phyloP scores from a whole-genome alignment of 2,888 invertebrate species.

The Isoperla grammatica region DNA sequence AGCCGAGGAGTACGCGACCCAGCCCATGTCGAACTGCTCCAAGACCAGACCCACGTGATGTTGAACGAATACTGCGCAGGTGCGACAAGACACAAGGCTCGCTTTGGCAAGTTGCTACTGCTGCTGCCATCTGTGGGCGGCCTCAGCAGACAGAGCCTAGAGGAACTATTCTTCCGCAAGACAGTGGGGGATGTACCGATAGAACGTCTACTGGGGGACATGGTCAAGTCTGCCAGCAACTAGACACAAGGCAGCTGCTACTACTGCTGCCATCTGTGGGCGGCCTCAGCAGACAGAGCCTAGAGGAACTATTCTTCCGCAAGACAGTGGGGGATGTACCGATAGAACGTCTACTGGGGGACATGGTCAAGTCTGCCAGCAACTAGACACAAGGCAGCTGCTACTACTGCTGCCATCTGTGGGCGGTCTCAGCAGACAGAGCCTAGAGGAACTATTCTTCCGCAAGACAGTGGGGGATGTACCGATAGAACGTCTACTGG shows the following conservation, averaged over 20 bases:
- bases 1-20: conserved; percentile 56
- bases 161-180: conserved; percentile 71
- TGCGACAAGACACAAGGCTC: conserved; percentile 44
- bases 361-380: too few species aligned
- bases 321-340: too few species aligned
- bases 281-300: too few species aligned
- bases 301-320: too few species aligned
- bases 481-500: too few species aligned
- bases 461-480: too few species aligned
- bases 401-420: too few species aligned
- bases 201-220: conserved; percentile 61
- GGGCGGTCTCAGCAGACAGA: too few species aligned
- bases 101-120: conserved; percentile 69
- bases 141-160: conserved; percentile 50
- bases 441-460: too few species aligned
- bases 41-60: conserved; percentile 75
- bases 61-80: conserved; percentile 62
- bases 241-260: background rate
- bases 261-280: too few species aligned
- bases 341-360: too few species aligned
- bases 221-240: conserved; percentile 43
- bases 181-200: conserved; percentile 70
- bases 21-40: conserved; percentile 58
- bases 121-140: conserved; percentile 60
- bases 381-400: too few species aligned